Evolutionary conservation across 1,140 invertebrate genomes (phyloP).

Genomic region (Cotesia typhae): DNA sequence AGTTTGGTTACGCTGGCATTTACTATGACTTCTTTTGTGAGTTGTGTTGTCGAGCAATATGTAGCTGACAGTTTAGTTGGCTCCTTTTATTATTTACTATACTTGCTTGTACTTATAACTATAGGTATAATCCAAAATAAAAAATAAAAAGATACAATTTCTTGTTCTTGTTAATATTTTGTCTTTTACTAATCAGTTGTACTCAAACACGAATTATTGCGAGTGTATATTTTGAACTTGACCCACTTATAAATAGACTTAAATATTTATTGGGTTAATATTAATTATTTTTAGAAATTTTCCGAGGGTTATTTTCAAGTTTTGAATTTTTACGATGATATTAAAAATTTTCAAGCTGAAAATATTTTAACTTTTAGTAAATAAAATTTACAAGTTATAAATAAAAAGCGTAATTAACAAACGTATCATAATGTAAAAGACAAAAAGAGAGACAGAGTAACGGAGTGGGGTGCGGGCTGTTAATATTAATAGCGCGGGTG

Average conservation of each 20-base stretch:
- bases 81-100: too few relatives aligned
- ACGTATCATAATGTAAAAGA: neutral
- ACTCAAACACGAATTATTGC: constrained; percentile 14
- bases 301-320: neutral
- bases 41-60: too few relatives aligned
- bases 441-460: neutral
- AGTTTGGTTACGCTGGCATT: too few relatives aligned
- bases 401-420: neutral
- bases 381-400: neutral
- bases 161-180: neutral
- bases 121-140: neutral
- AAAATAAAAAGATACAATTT: neutral
- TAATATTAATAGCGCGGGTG: constrained; percentile 64
- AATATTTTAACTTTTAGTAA: neutral
- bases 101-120: too few relatives aligned
- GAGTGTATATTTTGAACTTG: constrained; percentile 54
- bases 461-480: constrained; percentile 34
- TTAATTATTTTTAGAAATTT: neutral
- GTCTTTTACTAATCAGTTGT: constrained; percentile 8
- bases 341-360: neutral
- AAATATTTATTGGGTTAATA: neutral
- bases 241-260: constrained; percentile 44
- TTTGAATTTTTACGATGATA: too few relatives aligned
- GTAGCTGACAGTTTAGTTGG: neutral
- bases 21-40: too few relatives aligned